Base-by-base conservation (phyloP, 2,888 invertebrate species). In the Aleiodes leptofemur region DNA sequence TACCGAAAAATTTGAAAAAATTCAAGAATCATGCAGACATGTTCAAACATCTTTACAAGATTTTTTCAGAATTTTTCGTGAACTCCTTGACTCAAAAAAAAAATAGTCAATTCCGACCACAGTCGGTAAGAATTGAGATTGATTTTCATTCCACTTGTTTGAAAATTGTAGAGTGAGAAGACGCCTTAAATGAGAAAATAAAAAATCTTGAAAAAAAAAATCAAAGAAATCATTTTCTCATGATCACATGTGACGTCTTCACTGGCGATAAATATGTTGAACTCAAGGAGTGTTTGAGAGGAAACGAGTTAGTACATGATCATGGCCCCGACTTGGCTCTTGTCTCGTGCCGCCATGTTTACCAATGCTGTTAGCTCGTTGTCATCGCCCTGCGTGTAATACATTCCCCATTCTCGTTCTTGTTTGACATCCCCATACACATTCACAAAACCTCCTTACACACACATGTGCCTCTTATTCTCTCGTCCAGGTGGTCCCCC, bases 281-380 rank as follows among this genome's bases (percentile, higher is more conserved):
- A 53, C 38, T 16, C 43, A 31, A 43, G 31, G 34, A 34, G 66
- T 86, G 87, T 87, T 88, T 88, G 87, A 88, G 85, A 86, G 87
- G 87, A 88, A 88, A 87, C 86, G 87, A 64, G 84, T 85, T 85
- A 87, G 86, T 87, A 87, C 86, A 86, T 86, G 86, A 87, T 87
- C 80, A 84, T 83, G 73, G 81, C 73, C 31, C 50, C 79, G 80
- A 81, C 77, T 75, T 79, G 82, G 82, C 85, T 87, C 84, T 23
- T 87, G 86, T 86, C 23, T 82, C 82, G 81, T 82, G 86, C 88
- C 88, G 88, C 86, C 87, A 82, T 88, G 85, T 88, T 88, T 88
- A 82, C 86, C 78, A 80, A 84, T 82, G 83, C 82, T 88, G 87
- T 88, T 88, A 86, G 88, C 88, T 87, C 88, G 86, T 87, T 88